These are phyloP conservation scores for Artibeus lituratus DNA, from an alignment of 2,797 vertebrate species.

Conservation along the genomic window DNA sequence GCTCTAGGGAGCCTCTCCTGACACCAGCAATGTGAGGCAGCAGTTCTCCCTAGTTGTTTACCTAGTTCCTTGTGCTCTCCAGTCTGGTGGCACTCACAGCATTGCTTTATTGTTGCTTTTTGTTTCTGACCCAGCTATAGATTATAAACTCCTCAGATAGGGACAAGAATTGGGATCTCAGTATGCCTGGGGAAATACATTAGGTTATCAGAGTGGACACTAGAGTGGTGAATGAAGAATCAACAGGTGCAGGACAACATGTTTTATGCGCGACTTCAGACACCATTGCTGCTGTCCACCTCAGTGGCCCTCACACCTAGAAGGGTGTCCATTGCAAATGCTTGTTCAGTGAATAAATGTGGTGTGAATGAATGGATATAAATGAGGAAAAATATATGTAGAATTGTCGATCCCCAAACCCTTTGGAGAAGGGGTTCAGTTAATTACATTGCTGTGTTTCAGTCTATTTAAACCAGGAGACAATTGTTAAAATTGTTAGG, in stretches of 20 bases:
- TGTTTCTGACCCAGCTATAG: neutral
- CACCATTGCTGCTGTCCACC: neutral
- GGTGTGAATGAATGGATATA: neutral
- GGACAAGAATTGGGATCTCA: neutral
- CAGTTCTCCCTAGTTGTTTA: neutral
- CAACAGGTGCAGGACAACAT: neutral
- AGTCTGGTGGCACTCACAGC: neutral
- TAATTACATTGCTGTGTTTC: neutral
- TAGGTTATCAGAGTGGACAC: neutral
- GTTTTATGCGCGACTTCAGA: neutral
- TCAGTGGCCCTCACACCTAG: neutral
- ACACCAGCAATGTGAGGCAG: neutral
- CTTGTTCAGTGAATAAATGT: neutral
- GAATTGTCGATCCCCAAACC: neutral
- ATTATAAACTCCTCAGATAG: neutral
- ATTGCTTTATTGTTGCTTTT: neutral
- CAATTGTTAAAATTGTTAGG: neutral
- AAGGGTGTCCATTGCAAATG: neutral
- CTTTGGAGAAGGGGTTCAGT: neutral
- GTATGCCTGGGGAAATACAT: neutral
- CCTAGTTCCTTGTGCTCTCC: neutral
- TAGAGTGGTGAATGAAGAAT: neutral
- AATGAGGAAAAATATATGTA: neutral
- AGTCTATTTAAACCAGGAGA: neutral
- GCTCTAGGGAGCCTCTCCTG: neutral